Evolutionary conservation across 2,888 invertebrate genomes (phyloP), one percentile per base, ranked within the genome.

Genomic region (Chelonus formosanus): DNA sequence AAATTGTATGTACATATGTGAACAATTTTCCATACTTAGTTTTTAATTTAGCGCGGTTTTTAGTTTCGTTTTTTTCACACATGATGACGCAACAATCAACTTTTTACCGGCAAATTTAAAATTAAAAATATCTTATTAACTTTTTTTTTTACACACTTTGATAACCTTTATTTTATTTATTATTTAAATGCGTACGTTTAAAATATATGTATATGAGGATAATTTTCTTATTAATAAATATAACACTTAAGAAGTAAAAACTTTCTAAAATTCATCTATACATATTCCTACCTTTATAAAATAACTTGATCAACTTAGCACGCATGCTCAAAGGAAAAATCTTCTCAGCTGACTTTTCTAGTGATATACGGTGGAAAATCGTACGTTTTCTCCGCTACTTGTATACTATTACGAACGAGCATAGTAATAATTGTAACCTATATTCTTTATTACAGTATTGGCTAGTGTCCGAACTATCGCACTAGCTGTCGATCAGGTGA

Each of bases 401-500:
- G 6, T 6, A n/a, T n/a, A 40, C 4, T 40, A 5, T 6, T 40
- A 6, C 40, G 40, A 40, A 5, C 4, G 3, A 40, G 6, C 6
- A 40, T 40, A 40, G 40, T 40, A 5, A 6, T 40, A 40, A 40
- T 36, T 44, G 31, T 57, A 57, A 57, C 57, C 57, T 57, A 57
- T 45, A 57, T 44, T 44, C 31, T 6, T 32, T 1, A 45, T 53
- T 53, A 43, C 32, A 3, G 31, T 32, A 5, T 34, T 43, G 43
- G 20, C 43, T 8, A 44, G 35, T 36, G 35, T 55, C 10, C 35
- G 3, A 34, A 55, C 35, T 47, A 48, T 59, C 50, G 48, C 40
- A 31, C 50, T n/a, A 50, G 47, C 59, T 36, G 54, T 60, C 50
- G 50, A 45, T 56, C 35, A 64, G 34, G 52, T 35, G 47, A 63